These are phyloP conservation scores for Lethenteron reissneri DNA, from an alignment of 2,113 vertebrate species.

Conservation along the genomic window DNA sequence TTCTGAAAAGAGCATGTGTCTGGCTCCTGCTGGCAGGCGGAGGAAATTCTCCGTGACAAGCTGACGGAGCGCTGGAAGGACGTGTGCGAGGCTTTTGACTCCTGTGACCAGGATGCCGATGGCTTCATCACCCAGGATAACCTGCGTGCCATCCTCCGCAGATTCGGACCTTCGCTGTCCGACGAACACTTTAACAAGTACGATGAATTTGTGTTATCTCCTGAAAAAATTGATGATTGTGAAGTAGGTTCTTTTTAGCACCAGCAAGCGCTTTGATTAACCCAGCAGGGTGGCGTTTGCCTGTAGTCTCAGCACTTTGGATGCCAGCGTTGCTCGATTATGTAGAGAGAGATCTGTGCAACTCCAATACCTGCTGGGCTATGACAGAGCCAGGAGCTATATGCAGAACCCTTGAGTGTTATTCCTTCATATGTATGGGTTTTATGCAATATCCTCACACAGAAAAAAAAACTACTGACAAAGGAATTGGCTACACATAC, in stretches of 20 bases:
- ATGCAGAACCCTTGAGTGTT: too few relatives aligned
- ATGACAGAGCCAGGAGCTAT: too few relatives aligned
- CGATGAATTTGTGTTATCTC: constrained; percentile 9
- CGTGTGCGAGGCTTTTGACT: constrained; percentile 17
- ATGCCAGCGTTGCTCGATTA: too few relatives aligned
- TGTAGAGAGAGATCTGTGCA: too few relatives aligned
- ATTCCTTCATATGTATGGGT: too few relatives aligned
- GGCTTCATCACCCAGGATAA: constrained; percentile 15
- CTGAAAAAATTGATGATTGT: not conserved
- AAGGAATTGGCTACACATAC: too few relatives aligned
- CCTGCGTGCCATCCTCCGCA: constrained; percentile 18
- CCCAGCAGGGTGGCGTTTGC: too few relatives aligned
- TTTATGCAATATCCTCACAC: too few relatives aligned
- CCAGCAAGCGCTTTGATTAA: too few relatives aligned
- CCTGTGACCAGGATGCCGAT: constrained; percentile 13
- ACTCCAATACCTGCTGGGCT: too few relatives aligned
- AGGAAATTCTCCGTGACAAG: constrained; percentile 16
- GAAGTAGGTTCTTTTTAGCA: not conserved
- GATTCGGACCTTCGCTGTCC: constrained; percentile 17
- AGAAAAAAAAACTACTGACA: too few relatives aligned
- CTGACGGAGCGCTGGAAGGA: constrained; percentile 14
- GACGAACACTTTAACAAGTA: constrained; percentile 20
- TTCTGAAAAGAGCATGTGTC: fast-evolving
- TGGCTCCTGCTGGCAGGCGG: constrained; percentile 13
- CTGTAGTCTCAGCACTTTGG: too few relatives aligned